These are phyloP conservation scores for Cephus runcator DNA, from an alignment of 2,888 invertebrate species.

Conservation along the genomic window DNA sequence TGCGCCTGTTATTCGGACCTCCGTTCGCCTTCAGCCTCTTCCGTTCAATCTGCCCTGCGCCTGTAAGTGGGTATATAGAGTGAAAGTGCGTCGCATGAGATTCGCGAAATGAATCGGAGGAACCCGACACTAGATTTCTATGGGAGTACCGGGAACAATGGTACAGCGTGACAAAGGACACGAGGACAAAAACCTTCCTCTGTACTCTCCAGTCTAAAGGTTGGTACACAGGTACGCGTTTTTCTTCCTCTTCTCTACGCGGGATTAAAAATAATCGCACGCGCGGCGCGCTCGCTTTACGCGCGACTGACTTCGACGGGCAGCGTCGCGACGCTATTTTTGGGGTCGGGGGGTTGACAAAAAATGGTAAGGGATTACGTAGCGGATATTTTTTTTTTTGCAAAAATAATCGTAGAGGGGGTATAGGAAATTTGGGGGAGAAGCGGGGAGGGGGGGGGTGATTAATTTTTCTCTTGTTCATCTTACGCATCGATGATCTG, in stretches of 20 bases:
- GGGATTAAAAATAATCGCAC: slow-evolving; percentile 53
- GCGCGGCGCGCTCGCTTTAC: not conserved
- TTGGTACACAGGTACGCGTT: slow-evolving; percentile 1
- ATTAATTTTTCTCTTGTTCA: too few species aligned
- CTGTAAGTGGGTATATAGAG: not conserved
- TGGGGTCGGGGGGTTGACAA: too few species aligned
- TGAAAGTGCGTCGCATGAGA: not conserved
- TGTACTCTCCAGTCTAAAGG: not conserved
- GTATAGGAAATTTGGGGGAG: too few species aligned
- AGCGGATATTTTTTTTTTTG: too few species aligned
- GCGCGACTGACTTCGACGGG: too few species aligned
- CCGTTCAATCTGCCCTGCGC: not conserved
- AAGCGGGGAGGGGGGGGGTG: too few species aligned
- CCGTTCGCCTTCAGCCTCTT: too few species aligned
- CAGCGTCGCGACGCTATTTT: too few species aligned
- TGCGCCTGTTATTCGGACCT: too few species aligned
- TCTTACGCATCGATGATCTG: too few species aligned
- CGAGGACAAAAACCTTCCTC: not conserved
- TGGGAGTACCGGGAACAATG: not conserved
- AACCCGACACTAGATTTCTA: not conserved
- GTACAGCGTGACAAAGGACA: not conserved
- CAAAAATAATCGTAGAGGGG: too few species aligned
- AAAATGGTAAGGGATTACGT: too few species aligned
- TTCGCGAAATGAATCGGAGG: slow-evolving; percentile 2
- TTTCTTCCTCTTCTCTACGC: slow-evolving; percentile 25